A percentile compares a stretch with the other conserved stretches of the same genome.
Evolutionary conservation across 2,888 invertebrate genomes (phyloP).

Genomic region (Clistopyga incitator): DNA sequence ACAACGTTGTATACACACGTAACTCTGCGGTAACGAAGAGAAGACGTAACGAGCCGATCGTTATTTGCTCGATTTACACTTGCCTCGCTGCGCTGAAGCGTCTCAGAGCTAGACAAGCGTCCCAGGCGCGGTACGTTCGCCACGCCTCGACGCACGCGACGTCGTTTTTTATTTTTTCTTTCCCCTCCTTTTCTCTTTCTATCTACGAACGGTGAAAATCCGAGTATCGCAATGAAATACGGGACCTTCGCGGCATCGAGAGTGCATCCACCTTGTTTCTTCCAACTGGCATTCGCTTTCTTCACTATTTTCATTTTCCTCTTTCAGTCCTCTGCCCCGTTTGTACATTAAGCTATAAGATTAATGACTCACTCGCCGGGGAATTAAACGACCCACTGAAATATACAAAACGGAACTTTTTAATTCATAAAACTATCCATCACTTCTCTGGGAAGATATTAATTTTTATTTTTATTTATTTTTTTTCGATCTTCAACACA

Average conservation of each 20-base stretch:
- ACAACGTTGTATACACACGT: slow-evolving; percentile 25
- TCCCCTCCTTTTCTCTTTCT: slow-evolving; percentile 18
- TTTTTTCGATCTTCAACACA: neutral
- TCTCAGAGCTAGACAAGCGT: slow-evolving; percentile 24
- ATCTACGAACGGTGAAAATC: slow-evolving; percentile 19
- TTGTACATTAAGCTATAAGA: neutral
- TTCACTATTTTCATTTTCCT: neutral
- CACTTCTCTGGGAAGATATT: neutral
- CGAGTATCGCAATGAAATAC: neutral
- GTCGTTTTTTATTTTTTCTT: too few species aligned
- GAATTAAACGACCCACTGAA: neutral
- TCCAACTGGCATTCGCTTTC: slow-evolving; percentile 46
- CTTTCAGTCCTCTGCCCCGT: neutral
- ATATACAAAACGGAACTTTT: neutral
- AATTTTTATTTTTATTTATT: too few species aligned
- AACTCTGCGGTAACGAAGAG: slow-evolving; percentile 65
- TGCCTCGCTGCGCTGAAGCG: slow-evolving; percentile 20
- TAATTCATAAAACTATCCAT: neutral
- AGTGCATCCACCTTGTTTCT: slow-evolving; percentile 49
- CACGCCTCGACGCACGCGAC: slow-evolving; percentile 71
- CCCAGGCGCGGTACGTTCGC: slow-evolving; percentile 24
- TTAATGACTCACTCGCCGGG: neutral
- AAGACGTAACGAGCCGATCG: slow-evolving; percentile 73
- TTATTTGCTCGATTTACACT: slow-evolving; percentile 76
- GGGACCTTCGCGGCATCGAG: neutral